Conservation (phyloP, 2,113 vertebrate genomes). For the Eulemur rufifrons region DNA sequence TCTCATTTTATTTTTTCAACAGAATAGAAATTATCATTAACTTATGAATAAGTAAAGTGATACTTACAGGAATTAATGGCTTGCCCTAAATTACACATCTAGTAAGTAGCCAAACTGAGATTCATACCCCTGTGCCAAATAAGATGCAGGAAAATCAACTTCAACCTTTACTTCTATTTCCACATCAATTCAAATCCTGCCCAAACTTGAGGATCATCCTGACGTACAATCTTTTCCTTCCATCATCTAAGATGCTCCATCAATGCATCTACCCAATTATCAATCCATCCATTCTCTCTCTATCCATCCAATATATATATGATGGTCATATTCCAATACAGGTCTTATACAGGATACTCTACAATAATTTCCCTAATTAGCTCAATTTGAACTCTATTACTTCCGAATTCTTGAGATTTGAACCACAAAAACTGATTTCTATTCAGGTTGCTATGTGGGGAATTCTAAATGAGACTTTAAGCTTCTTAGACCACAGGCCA, state of each 20-base stretch:
- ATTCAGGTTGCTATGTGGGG: background rate
- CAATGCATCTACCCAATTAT: background rate
- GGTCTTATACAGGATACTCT: background rate
- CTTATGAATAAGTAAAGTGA: background rate
- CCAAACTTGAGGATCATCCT: background rate
- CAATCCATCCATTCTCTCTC: background rate
- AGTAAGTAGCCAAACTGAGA: background rate
- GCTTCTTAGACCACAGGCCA: background rate
- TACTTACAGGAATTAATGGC: background rate
- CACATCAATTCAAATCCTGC: background rate
- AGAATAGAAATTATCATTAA: background rate
- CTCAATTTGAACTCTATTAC: background rate
- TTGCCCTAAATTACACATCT: background rate
- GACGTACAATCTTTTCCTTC: background rate
- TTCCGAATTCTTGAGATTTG: slow-evolving; percentile 15
- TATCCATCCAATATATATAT: background rate
- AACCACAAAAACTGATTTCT: background rate
- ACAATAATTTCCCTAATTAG: background rate
- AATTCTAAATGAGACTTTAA: background rate
- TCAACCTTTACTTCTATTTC: background rate
- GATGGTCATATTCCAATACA: background rate
- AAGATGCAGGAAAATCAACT: background rate
- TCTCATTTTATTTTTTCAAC: background rate
- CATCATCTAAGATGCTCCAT: background rate
- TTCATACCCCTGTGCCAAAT: background rate